phyloP scores from a whole-genome alignment of 2,888 invertebrate species.

The Labia minor region DNA sequence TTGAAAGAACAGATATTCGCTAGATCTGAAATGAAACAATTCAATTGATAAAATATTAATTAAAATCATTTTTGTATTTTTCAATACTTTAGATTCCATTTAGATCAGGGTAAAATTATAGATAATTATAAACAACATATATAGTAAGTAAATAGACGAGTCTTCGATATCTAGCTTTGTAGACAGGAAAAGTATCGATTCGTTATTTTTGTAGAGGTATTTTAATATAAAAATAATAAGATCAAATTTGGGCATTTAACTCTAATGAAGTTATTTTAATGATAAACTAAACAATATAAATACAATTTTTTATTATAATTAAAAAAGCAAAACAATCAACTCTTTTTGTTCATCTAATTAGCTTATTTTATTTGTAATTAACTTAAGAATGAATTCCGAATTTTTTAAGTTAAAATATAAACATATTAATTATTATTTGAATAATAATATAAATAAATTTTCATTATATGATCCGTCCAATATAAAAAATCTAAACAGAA shows the following conservation, averaged over 20 bases:
- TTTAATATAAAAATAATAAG: neutral
- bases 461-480: no score
- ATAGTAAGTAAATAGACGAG: neutral
- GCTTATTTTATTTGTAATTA: no score
- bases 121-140: neutral
- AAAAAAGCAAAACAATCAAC: neutral
- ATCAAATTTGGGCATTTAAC: neutral
- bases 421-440: no score
- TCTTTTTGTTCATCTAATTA: no score
- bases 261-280: neutral
- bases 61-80: no score
- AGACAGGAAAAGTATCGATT: neutral
- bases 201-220: neutral
- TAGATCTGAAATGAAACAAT: no score
- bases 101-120: neutral
- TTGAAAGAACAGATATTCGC: no score
- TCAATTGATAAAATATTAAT: no score
- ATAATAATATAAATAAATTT: no score
- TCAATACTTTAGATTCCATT: neutral
- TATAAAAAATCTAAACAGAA: no score
- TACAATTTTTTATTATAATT: neutral
- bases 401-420: no score
- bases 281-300: neutral
- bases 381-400: no score
- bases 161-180: neutral